Percentiles rank a stretch among this genome's conserved stretches.
Conservation (phyloP, 2,113 vertebrate genomes). For the human (Homo sapiens) region DNA sequence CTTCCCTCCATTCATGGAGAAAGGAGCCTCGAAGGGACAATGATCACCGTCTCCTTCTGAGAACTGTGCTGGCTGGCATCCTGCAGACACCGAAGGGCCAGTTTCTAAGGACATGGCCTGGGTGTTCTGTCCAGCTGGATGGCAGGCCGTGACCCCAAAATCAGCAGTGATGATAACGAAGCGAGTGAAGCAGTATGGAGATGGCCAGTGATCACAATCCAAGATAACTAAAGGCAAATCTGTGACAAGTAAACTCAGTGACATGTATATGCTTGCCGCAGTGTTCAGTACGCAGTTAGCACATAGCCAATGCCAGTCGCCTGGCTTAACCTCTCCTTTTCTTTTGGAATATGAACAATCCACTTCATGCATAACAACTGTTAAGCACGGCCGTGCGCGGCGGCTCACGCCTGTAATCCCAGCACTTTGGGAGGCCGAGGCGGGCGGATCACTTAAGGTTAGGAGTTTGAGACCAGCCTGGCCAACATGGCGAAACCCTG, state of each 20-base stretch:
- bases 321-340: background rate
- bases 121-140: rapidly evolving
- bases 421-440: too few relatives aligned
- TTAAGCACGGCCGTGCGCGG: rapidly evolving
- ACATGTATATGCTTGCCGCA: rapidly evolving
- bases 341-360: background rate
- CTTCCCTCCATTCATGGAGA: rapidly evolving
- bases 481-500: too few relatives aligned
- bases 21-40: background rate
- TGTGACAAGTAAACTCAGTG: too few relatives aligned
- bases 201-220: rapidly evolving
- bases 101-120: background rate
- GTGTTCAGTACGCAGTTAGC: background rate
- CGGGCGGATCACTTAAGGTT: too few relatives aligned
- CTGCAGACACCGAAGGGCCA: background rate
- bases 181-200: rapidly evolving
- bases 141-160: background rate
- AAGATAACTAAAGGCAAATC: rapidly evolving
- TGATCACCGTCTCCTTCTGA: rapidly evolving
- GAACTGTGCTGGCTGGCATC: rapidly evolving
- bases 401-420: too few relatives aligned
- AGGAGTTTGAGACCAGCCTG: too few relatives aligned
- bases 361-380: background rate
- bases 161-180: rapidly evolving
- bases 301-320: background rate